Conservation (phyloP, 1,140 invertebrate species). For the Trypoxylus dichotomus region DNA sequence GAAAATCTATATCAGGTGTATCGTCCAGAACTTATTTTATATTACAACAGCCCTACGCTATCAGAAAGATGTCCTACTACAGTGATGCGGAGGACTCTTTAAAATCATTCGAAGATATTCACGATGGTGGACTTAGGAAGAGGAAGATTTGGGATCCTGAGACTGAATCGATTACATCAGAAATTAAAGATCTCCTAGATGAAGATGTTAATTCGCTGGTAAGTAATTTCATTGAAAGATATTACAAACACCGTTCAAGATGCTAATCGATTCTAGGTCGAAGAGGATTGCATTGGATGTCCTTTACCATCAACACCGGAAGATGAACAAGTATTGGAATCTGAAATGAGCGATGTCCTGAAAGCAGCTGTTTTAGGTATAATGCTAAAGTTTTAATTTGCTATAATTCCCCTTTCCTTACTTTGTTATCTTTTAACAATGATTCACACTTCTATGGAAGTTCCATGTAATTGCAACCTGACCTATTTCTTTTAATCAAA, state of each 20-base stretch:
- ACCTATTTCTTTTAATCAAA: neutral
- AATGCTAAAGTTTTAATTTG: neutral
- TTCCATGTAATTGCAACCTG: too few species aligned
- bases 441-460: neutral
- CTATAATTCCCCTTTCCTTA: neutral
- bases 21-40: neutral
- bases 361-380: slow-evolving; percentile 75
- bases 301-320: slow-evolving; percentile 84
- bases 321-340: slow-evolving; percentile 78
- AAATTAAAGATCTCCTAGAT: slow-evolving; percentile 61
- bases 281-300: slow-evolving; percentile 79
- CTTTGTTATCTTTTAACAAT: neutral
- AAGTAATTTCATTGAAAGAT: slow-evolving; percentile 26
- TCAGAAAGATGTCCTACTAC: slow-evolving; percentile 47
- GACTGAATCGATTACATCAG: slow-evolving; percentile 59
- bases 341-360: slow-evolving; percentile 80
- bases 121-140: slow-evolving; percentile 53
- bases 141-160: slow-evolving; percentile 62
- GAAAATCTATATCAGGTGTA: neutral
- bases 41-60: neutral
- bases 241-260: neutral
- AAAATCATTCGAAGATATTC: slow-evolving; percentile 45
- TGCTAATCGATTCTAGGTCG: slow-evolving; percentile 55
- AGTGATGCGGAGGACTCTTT: slow-evolving; percentile 51
- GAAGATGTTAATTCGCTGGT: slow-evolving; percentile 63